These are phyloP conservation scores for Telenomus remus DNA, from an alignment of 1,140 invertebrate genomes.

Conservation along the genomic window DNA sequence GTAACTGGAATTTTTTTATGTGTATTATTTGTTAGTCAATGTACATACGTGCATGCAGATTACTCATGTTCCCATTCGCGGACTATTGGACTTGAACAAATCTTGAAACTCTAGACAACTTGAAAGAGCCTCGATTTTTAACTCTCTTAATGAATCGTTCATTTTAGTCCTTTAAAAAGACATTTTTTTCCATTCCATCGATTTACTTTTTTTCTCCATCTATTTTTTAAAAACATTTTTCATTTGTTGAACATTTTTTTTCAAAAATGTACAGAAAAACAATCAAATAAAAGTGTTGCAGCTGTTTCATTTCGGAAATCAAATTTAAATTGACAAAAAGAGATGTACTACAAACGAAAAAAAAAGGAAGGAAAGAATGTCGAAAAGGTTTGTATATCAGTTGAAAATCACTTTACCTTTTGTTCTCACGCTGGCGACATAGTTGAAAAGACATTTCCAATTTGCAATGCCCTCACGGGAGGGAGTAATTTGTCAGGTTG, in stretches of 20 bases:
- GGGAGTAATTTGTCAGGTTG: conserved; percentile 26
- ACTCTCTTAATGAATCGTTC: neutral
- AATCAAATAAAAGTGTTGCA: too few species aligned
- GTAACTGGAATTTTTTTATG: conserved; percentile 16
- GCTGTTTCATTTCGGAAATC: too few species aligned
- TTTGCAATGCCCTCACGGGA: too few species aligned
- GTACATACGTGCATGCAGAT: conserved; percentile 2
- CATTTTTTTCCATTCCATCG: too few species aligned
- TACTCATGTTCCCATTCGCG: conserved; percentile 6
- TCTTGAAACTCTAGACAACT: neutral
- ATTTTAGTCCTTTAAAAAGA: neutral
- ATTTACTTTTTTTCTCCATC: too few species aligned
- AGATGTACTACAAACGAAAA: too few species aligned
- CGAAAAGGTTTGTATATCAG: too few species aligned
- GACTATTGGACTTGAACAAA: neutral
- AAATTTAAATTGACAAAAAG: too few species aligned
- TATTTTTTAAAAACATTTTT: too few species aligned
- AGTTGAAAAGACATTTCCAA: conserved; percentile 1
- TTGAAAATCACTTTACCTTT: neutral
- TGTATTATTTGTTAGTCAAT: conserved; percentile 5
- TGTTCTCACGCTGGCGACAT: neutral
- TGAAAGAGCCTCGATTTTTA: neutral
- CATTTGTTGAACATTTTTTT: too few species aligned
- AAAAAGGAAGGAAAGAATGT: too few species aligned
- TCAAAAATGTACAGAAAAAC: too few species aligned